Evolutionary conservation across 2,888 invertebrate species (phyloP), one percentile per base, ranked within the genome.

Genomic region (Drosophila pullipes): DNA sequence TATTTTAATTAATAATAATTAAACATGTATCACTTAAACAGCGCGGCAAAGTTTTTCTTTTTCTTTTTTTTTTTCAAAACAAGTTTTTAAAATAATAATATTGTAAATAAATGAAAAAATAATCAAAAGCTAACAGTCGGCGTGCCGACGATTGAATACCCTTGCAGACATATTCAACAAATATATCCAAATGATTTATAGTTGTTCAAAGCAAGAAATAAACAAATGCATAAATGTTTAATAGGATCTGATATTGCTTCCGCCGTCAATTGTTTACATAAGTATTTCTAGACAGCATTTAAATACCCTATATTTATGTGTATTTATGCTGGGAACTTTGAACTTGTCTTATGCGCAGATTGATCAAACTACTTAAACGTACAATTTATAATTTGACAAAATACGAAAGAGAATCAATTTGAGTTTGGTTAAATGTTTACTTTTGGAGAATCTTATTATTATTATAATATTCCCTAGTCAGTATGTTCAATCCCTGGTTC

Each of bases 21-120:
- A 81, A 78, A 79, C 85, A 76, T 79, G 70, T 84, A 86, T 83
- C 85, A 86, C 83, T 85, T 82, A 87, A 88, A 87, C 85, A 85
- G 88, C 82, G 82, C 76, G 75, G 84, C 83, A 71, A 82, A 79
- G 68, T 66, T 74, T 62, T 59, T 49, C 10, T 28, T 58, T 55
- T 52, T 35, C 16, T 35, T 33, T 10, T 22, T 4, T 4, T 7
- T 30, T 30, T 4, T 49, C 49, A 61, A 65, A 69, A 82, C 66
- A 77, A 72, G 70, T 57, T 25, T 67, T 78, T 63, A 68, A 74
- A 81, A 73, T 67, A 75, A 76, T 57, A 25, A 81, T 70, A 55
- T 54, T 70, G 50, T 58, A 22, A 54, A 41, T 41, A 52, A 60
- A 41, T 65, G 58, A 66, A 74, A 77, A 37, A 63, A 52, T 13